phyloP scores from a whole-genome alignment of 2,888 invertebrate genomes.

The Scelioninae gen. 1 region DNA sequence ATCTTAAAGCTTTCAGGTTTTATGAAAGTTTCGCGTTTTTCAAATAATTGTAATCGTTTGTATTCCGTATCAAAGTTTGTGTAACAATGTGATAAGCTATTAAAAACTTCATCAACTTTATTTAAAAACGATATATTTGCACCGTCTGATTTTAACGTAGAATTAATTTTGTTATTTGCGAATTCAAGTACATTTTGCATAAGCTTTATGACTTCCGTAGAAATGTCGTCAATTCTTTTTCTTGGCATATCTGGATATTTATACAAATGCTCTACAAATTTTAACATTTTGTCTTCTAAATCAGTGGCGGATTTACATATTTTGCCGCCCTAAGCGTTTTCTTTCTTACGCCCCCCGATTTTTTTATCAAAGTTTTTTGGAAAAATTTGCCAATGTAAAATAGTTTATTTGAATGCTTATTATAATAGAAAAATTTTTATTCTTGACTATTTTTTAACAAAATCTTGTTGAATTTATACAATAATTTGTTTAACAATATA shows the following conservation, averaged over 20 bases:
- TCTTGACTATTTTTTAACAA: no score
- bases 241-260: conserved; percentile 18
- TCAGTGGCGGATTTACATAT: no score
- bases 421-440: no score
- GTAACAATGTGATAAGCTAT: not conserved
- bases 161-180: not conserved
- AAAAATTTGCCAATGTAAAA: no score
- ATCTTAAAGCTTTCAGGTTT: conserved; percentile 8
- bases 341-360: no score
- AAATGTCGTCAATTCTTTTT: conserved; percentile 28
- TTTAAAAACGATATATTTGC: not conserved
- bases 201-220: not conserved
- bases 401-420: no score
- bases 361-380: no score
- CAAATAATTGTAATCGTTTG: conserved; percentile 23
- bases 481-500: no score
- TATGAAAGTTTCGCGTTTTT: conserved; percentile 20
- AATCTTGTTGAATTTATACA: no score
- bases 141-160: not conserved
- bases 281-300: conserved; percentile 7
- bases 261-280: conserved; percentile 34
- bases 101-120: conserved; percentile 5
- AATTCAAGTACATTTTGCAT: not conserved
- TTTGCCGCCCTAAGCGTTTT: no score
- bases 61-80: conserved; percentile 4